Evolutionary conservation across 2,888 invertebrate species (phyloP).

Genomic region (Balanococcus diminutus): DNA sequence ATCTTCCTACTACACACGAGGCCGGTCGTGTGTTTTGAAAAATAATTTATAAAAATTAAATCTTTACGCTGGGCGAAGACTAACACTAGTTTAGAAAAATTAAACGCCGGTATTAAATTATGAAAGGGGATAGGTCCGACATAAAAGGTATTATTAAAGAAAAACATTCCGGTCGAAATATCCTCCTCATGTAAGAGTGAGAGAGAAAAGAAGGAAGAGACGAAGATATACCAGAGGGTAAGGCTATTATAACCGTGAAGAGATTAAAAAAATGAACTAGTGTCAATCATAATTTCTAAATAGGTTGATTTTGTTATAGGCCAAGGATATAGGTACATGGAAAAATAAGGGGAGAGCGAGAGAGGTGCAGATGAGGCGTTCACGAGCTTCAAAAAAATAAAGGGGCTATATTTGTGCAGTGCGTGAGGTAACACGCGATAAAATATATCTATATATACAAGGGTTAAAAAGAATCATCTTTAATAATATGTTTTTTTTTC

Average conservation of each 20-base stretch:
- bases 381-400: constrained; percentile 1
- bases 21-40: background rate
- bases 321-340: background rate
- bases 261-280: constrained; percentile 26
- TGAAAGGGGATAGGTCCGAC: background rate
- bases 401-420: too few species aligned
- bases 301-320: constrained; percentile 4
- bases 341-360: background rate
- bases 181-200: background rate
- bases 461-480: constrained; percentile 6
- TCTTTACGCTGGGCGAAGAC: background rate
- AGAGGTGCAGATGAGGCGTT: background rate
- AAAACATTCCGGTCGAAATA: constrained; percentile 24
- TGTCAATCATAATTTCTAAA: constrained; percentile 34
- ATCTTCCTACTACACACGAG: background rate
- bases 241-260: constrained; percentile 16
- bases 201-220: background rate
- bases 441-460: background rate
- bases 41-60: background rate
- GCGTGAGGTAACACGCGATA: constrained; percentile 13
- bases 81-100: background rate
- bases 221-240: background rate
- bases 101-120: constrained; percentile 23
- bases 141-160: constrained; percentile 29
- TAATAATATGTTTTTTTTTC: constrained; percentile 13